Percentiles rank a stretch among this genome's conserved stretches.
phyloP scores from a whole-genome alignment of 2,888 invertebrate genomes.

The Mayetiola destructor region DNA sequence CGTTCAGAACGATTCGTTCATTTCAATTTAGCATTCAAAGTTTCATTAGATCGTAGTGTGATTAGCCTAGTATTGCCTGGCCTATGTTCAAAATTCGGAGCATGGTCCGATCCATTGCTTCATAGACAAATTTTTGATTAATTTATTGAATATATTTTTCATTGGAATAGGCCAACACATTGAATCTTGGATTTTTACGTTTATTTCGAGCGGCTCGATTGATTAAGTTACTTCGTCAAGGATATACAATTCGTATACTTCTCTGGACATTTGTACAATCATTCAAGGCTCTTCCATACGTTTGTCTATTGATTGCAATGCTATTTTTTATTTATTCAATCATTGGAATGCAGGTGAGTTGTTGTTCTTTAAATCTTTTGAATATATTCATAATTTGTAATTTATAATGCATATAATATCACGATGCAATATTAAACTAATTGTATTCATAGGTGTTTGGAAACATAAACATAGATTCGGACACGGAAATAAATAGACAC shows the following conservation, averaged over 20 bases:
- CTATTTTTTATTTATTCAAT: slow-evolving; percentile 99
- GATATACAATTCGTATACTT: slow-evolving; percentile 98
- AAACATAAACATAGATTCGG: slow-evolving; percentile 75
- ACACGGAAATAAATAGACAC: slow-evolving; percentile 77
- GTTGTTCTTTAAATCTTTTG: not conserved
- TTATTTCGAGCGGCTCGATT: slow-evolving; percentile 98
- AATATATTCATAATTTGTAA: not conserved
- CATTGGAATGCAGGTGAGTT: slow-evolving; percentile 97
- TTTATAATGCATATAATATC: too few relatives aligned
- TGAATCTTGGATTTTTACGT: slow-evolving; percentile 96
- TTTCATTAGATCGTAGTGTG: too few relatives aligned
- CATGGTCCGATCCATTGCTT: too few relatives aligned
- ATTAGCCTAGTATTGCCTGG: too few relatives aligned
- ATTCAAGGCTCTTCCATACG: slow-evolving; percentile 99
- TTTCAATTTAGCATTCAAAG: too few relatives aligned
- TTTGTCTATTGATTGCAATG: slow-evolving; percentile 99
- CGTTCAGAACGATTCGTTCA: too few relatives aligned
- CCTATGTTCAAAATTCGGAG: too few relatives aligned
- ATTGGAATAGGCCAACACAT: slow-evolving; percentile 67
- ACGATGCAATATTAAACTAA: not conserved
- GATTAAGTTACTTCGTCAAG: slow-evolving; percentile 97
- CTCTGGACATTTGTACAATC: slow-evolving; percentile 99
- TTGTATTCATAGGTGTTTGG: slow-evolving; percentile 63
- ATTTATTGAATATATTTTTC: not conserved
- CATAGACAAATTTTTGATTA: not conserved